These are phyloP conservation scores for Hylaeus anthracinus DNA, from an alignment of 1,140 invertebrate species.

Conservation along the genomic window DNA sequence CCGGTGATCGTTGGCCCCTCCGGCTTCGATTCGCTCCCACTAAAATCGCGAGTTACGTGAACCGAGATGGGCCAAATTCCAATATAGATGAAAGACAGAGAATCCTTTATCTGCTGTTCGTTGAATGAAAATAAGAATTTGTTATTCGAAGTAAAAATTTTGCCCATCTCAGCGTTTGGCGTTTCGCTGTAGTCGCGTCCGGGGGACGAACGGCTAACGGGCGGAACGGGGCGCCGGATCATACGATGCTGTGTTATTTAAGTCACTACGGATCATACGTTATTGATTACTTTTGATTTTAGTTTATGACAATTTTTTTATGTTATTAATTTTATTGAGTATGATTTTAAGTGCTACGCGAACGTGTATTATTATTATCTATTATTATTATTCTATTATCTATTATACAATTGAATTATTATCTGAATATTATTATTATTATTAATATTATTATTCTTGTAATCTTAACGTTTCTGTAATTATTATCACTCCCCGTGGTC, in stretches of 20 bases:
- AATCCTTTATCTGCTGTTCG: too few species aligned
- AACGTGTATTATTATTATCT: conserved; percentile 67
- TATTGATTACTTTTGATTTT: conserved; percentile 79
- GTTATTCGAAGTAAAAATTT: too few species aligned
- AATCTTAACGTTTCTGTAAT: conserved; percentile 70
- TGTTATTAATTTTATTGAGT: conserved; percentile 81
- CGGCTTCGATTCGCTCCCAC: not conserved
- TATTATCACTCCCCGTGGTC: conserved; percentile 65
- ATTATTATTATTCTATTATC: conserved; percentile 65
- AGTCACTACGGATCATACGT: conserved; percentile 79
- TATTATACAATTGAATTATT: conserved; percentile 63
- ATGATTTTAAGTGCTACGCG: conserved; percentile 72
- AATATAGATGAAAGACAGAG: too few species aligned
- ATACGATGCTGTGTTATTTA: conserved; percentile 81
- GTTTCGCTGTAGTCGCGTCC: too few species aligned
- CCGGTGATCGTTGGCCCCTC: conserved; percentile 21
- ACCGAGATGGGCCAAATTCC: too few species aligned
- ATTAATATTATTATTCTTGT: conserved; percentile 70
- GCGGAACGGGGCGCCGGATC: conserved; percentile 65
- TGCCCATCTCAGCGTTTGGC: too few species aligned
- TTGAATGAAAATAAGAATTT: too few species aligned
- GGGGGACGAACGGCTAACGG: conserved; percentile 51
- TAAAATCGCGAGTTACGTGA: not conserved
- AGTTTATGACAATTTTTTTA: conserved; percentile 79
- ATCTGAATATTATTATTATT: conserved; percentile 62